Evolutionary conservation across 2,888 invertebrate species (phyloP), one percentile per base, ranked within the genome.

Genomic region (Cheilosia urbana): DNA sequence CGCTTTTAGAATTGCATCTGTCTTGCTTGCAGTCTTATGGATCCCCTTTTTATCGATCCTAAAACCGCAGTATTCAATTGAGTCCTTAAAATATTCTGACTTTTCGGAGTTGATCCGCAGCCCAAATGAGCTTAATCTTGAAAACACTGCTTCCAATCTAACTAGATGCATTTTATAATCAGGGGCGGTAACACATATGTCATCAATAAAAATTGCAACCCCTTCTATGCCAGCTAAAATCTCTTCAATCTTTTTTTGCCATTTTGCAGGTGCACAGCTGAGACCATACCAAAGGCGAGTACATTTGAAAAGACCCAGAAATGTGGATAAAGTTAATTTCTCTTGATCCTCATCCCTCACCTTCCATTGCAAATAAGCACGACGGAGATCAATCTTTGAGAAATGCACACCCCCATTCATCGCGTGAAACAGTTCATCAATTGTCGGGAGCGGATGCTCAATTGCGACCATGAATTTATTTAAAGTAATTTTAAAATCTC

Each of bases 331-430:
- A 7, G 63, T 65, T 17, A 75, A 51, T 30, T 60, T 63, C 4
- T 30, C 24, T 4, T 42, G 53, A 55, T 75, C 62, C 7, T 75
- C 65, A 7, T 87, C 88, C 24, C 87, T 87, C 34, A 90, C 84
- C 84, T 88, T 88, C 58, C 90, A 58, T 77, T 91, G 90, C 83
- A 90, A 87, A 77, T 90, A 91, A 19, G 90, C 90, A 68, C 88
- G 84, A 11, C 58, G 51, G 15, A 90, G 75, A 80, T 90, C 89
- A 57, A 84, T 89, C 68, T 88, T 83, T 4, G 78, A 80, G 73
- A 87, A 87, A 19, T 13, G 73, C 42, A 1, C 84, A 40, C 58
- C 88, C 1, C 68, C 68, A 30, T 40, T 42, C 42, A 68, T 24
- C 6, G 27, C 55, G 4, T 53, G 11, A 55, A 68, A 68, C 2